phyloP scores from a whole-genome alignment of 1,140 invertebrate genomes.

The Arctopsyche grandis region DNA sequence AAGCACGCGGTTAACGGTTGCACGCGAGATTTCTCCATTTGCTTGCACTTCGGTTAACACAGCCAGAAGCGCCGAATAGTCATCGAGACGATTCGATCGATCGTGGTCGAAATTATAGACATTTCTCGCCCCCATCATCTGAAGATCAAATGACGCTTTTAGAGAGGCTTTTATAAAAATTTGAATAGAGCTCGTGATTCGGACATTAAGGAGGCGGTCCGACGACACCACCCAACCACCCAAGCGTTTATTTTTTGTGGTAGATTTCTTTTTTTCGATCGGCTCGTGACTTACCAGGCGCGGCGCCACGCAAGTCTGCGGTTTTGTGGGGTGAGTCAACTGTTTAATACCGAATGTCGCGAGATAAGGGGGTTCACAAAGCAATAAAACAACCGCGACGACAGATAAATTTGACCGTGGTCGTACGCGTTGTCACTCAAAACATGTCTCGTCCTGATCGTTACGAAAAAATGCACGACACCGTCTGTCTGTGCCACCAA shows the following conservation, averaged over 20 bases:
- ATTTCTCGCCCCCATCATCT: not conserved
- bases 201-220: slow-evolving; percentile 2
- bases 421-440: not conserved
- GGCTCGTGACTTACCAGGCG: slow-evolving; percentile 29
- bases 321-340: slow-evolving; percentile 21
- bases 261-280: not conserved
- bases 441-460: not conserved
- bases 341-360: slow-evolving; percentile 19
- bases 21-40: not conserved
- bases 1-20: not conserved
- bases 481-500: no score
- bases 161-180: slow-evolving; percentile 1
- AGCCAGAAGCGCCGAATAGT: not conserved
- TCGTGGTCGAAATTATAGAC: not conserved
- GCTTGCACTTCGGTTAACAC: not conserved
- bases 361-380: not conserved
- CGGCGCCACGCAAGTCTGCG: slow-evolving; percentile 2
- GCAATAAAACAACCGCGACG: slow-evolving; percentile 15
- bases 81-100: not conserved
- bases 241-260: not conserved
- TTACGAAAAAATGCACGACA: no score
- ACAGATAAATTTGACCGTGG: not conserved
- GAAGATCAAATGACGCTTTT: not conserved
- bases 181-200: not conserved
- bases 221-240: not conserved